phyloP scores from a whole-genome alignment of 2,797 vertebrate genomes.

The Threskiornis aethiopicus region DNA sequence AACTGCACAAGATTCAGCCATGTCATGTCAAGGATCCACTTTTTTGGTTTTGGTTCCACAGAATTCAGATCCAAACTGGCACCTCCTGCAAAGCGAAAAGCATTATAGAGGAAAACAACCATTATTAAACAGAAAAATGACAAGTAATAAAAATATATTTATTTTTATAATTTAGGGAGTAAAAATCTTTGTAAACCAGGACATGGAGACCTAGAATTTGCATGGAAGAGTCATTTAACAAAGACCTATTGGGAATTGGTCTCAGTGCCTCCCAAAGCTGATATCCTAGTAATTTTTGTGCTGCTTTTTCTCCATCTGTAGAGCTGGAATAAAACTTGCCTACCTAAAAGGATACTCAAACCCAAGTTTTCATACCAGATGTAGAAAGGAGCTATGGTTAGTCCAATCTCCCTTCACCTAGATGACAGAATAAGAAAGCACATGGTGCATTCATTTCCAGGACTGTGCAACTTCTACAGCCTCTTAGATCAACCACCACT shows the following conservation, averaged over 20 bases:
- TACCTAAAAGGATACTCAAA: background rate
- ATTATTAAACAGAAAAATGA: background rate
- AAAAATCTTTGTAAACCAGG: background rate
- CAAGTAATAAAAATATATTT: background rate
- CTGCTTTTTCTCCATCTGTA: background rate
- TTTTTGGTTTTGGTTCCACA: slow-evolving; percentile 81
- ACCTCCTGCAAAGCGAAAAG: slow-evolving; percentile 70
- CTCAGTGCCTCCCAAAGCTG: background rate
- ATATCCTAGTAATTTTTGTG: background rate
- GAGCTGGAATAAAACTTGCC: background rate
- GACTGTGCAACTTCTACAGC: background rate
- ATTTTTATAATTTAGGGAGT: background rate
- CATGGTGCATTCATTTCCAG: background rate
- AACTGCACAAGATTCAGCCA: slow-evolving; percentile 88
- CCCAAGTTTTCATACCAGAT: background rate
- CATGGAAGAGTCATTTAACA: background rate
- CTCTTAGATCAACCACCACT: background rate
- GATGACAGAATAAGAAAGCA: background rate
- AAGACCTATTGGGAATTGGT: background rate
- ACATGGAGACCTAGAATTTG: background rate
- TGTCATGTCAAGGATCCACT: slow-evolving; percentile 86
- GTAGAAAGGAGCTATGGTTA: background rate
- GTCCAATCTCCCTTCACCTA: background rate
- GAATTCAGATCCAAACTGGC: slow-evolving; percentile 85
- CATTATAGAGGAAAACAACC: background rate